phyloP scores from a whole-genome alignment of 2,797 vertebrate species.

The Morelia viridis region DNA sequence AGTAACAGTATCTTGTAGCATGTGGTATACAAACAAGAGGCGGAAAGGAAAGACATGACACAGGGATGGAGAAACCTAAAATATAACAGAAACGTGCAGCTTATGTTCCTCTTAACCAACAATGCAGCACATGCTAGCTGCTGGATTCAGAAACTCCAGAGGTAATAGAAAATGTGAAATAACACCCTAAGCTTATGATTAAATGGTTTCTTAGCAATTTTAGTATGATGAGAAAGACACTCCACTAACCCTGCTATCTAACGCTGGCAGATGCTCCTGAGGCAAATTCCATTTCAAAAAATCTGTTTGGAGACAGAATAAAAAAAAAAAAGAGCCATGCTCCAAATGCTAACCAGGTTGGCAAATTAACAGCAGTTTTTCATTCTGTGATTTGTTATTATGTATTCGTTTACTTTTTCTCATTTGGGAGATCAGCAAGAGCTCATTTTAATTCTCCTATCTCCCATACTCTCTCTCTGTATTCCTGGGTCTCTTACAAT shows the following conservation, averaged over 20 bases:
- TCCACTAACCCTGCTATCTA: conserved; percentile 36
- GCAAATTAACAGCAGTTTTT: conserved; percentile 1
- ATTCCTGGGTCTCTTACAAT: conserved; percentile 6
- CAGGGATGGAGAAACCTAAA: conserved; percentile 15
- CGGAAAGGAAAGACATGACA: conserved; percentile 16
- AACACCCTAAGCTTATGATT: conserved; percentile 14
- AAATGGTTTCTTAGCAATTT: conserved; percentile 44
- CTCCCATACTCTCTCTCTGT: not conserved
- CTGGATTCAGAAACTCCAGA: conserved; percentile 27
- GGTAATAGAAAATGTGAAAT: conserved; percentile 25
- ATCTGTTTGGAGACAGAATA: not conserved
- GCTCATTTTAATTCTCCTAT: not conserved
- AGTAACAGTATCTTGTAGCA: conserved; percentile 11
- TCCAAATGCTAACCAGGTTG: conserved; percentile 6
- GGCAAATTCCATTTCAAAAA: conserved; percentile 21
- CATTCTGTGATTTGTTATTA: conserved; percentile 22
- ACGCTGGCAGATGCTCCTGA: conserved; percentile 21
- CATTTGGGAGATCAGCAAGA: conserved; percentile 11
- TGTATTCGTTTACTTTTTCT: conserved; percentile 16
- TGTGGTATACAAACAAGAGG: conserved; percentile 18
- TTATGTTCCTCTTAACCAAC: conserved; percentile 18
- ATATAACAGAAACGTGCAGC: conserved; percentile 24
- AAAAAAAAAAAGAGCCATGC: not conserved
- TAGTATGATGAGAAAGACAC: conserved; percentile 15
- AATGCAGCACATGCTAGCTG: conserved; percentile 29